A percentile compares a stretch with the other conserved stretches of the same genome.
Evolutionary conservation across 2,888 invertebrate genomes (phyloP).

Genomic region (Loripinus fragilis): DNA sequence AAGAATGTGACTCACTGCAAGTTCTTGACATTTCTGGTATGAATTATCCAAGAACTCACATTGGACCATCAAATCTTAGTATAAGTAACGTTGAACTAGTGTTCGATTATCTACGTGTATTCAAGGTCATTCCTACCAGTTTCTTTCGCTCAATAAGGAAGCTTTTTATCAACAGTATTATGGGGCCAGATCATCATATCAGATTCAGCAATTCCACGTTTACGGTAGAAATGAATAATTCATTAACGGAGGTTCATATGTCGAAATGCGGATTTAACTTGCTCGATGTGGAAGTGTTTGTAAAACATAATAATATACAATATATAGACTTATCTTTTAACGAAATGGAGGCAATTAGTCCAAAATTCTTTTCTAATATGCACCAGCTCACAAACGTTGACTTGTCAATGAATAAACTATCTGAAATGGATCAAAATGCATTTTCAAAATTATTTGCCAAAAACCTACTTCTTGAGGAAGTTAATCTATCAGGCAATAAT

Average conservation of each 20-base stretch:
- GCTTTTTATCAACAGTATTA: not conserved
- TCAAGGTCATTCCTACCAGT: not conserved
- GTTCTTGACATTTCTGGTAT: not conserved
- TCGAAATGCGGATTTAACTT: too few species aligned
- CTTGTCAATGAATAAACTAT: not conserved
- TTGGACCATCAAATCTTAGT: not conserved
- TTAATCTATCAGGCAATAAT: not conserved
- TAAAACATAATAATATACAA: not conserved
- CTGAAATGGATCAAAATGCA: not conserved
- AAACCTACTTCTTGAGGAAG: not conserved
- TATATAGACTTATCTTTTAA: not conserved
- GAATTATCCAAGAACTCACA: not conserved
- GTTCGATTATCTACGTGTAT: not conserved
- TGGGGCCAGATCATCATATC: not conserved
- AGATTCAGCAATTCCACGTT: not conserved
- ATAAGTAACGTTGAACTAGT: not conserved
- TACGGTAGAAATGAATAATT: not conserved
- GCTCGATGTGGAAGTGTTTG: not conserved
- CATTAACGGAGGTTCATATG: not conserved
- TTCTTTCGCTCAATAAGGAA: not conserved
- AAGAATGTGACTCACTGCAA: not conserved
- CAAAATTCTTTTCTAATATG: not conserved
- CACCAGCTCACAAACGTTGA: not conserved
- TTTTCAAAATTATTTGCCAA: not conserved
- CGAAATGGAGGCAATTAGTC: not conserved